These are phyloP conservation scores for Pseudopipra pipra DNA, from an alignment of 2,113 vertebrate species.

Conservation along the genomic window DNA sequence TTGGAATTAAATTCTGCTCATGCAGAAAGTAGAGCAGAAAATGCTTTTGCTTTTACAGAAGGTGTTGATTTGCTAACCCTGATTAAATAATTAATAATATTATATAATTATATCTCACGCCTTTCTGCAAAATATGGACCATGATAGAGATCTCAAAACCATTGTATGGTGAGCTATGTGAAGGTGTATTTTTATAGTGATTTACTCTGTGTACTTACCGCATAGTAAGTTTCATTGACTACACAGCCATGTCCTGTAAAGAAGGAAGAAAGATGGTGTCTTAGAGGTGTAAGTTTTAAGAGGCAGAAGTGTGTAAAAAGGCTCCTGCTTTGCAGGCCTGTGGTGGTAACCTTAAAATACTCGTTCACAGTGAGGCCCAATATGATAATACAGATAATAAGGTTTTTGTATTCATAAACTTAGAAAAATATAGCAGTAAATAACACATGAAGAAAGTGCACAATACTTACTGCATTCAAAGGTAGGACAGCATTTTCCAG, in stretches of 20 bases:
- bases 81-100: background rate
- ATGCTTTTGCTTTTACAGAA: background rate
- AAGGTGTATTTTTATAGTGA: background rate
- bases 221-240: conserved; percentile 46
- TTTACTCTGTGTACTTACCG: conserved; percentile 44
- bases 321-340: background rate
- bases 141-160: background rate
- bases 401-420: background rate
- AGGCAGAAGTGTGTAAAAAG: background rate
- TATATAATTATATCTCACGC: background rate
- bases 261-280: background rate
- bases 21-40: background rate
- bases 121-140: background rate
- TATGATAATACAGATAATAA: background rate
- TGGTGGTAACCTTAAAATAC: background rate
- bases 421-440: background rate
- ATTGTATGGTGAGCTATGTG: background rate
- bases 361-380: accelerated
- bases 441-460: background rate
- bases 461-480: conserved; percentile 70
- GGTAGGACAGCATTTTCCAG: conserved; percentile 64
- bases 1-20: background rate
- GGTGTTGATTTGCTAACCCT: background rate
- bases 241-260: conserved; percentile 47
- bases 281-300: background rate